These are phyloP conservation scores for Drosophila gaucha DNA, from an alignment of 2,888 invertebrate genomes.

Conservation along the genomic window DNA sequence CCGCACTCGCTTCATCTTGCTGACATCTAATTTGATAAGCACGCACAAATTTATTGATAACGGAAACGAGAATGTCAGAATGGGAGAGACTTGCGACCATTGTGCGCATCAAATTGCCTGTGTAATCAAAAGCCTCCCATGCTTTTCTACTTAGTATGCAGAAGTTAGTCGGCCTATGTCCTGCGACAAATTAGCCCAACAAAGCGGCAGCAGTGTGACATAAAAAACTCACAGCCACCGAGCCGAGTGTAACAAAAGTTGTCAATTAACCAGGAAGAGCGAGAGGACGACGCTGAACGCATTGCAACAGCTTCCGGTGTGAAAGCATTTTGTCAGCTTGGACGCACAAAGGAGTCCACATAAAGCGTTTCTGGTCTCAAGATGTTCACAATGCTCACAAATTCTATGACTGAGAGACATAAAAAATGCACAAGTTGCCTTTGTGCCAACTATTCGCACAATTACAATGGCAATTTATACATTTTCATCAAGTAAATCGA, in stretches of 20 bases:
- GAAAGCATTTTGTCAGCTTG: slow-evolving; percentile 75
- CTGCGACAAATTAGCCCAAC: slow-evolving; percentile 73
- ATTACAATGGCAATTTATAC: neutral
- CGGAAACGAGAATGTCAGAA: slow-evolving; percentile 54
- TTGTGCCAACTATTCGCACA: neutral
- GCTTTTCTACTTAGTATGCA: slow-evolving; percentile 22
- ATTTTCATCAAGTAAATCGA: neutral
- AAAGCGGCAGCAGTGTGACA: slow-evolving; percentile 43
- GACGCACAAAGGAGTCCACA: slow-evolving; percentile 54
- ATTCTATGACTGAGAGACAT: neutral
- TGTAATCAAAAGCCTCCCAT: slow-evolving; percentile 58
- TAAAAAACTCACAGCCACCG: slow-evolving; percentile 65
- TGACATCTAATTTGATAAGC: slow-evolving; percentile 64
- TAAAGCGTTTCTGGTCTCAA: slow-evolving; percentile 6
- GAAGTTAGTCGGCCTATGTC: slow-evolving; percentile 26
- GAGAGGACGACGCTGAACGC: slow-evolving; percentile 62
- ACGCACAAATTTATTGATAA: slow-evolving; percentile 74
- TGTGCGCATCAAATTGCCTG: slow-evolving; percentile 73
- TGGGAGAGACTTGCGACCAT: slow-evolving; percentile 39
- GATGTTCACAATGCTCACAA: too few relatives aligned
- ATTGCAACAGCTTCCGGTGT: slow-evolving; percentile 77
- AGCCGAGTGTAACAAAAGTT: slow-evolving; percentile 38
- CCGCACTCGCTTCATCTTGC: neutral
- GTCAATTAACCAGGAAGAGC: slow-evolving; percentile 60
- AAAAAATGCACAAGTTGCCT: neutral